Conservation (phyloP, 1,140 invertebrate species). For the Araneus ventricosus region DNA sequence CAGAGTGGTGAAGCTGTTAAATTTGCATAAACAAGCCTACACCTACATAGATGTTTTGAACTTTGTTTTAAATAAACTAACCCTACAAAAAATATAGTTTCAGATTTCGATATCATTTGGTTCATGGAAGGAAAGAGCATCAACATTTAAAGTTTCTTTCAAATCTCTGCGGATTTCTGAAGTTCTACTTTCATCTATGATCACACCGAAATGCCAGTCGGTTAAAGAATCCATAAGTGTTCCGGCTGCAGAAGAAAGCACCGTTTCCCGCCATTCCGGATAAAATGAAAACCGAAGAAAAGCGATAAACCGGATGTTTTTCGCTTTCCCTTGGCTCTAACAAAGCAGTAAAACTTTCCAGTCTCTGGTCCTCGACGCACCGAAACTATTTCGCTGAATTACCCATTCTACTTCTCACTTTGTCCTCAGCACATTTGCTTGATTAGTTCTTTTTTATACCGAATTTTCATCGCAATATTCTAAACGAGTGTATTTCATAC, state of each 20-base stretch:
- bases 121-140: too few relatives aligned
- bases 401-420: not conserved
- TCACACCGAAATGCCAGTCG: not conserved
- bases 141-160: too few relatives aligned
- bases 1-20: too few relatives aligned
- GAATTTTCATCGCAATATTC: too few relatives aligned
- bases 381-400: not conserved
- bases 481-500: too few relatives aligned
- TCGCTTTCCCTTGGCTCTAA: not conserved
- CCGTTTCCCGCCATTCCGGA: not conserved
- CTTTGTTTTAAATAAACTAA: too few relatives aligned
- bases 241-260: not conserved
- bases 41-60: too few relatives aligned
- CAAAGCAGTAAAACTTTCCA: not conserved
- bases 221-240: not conserved
- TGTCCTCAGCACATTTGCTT: not conserved
- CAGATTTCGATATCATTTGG: too few relatives aligned
- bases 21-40: too few relatives aligned
- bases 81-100: too few relatives aligned
- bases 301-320: slow-evolving; percentile 11
- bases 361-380: not conserved
- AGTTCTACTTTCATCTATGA: not conserved
- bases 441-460: not conserved
- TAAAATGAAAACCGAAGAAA: slow-evolving; percentile 9
- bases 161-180: too few relatives aligned